Base-by-base conservation (phyloP, 2,113 vertebrate species). In the Dendrocopos noguchii region DNA sequence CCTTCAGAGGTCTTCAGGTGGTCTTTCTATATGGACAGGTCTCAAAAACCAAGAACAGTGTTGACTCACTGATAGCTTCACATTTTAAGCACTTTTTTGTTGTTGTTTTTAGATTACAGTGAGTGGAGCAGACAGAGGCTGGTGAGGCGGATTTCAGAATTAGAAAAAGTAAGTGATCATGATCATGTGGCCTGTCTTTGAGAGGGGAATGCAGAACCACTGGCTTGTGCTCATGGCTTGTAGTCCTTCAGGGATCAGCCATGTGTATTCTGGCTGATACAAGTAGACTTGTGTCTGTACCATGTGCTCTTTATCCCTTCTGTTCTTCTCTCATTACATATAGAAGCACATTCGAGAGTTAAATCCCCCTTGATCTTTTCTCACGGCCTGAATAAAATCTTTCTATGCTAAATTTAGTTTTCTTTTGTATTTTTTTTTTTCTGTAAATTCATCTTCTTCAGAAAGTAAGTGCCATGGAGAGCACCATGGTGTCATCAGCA, bases 81-180 rank as follows among this genome's bases (percentile, higher is more conserved):
- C 24, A 2, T 73, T 81, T 59, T 77, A 70, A 65, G 4, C 11
- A 59, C 24, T 52, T 25, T 52, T 52, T 64, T 44, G 0, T 55
- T 82, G 8, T 24, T 82, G 39, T 92, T 3, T 24, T 66, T 74
- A 99, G 99, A 97, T 93, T 99, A 98, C 15, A 83, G 92, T 39
- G 98, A 98, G 50, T 99, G 98, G 98, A 99, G 98, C 94, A 99
- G 98, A 94, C 98, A 98, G 88, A 98, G 98, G 88, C 97, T 99
- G 88, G 68, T 99, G 95, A 98, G 98, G 21, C 96, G 97, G 80
- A 97, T 99, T 67, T 85, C 96, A 0, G 98, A 98, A 56, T 94
- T 99, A 66, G 99, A 99, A 96, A 98, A 98, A 97, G 99, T 99
- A 94, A 98, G 98, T 66, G 36, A 12, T 36, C 8, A 3, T 53